Evolutionary conservation across 2,797 vertebrate species (phyloP).

Genomic region (Prunella strophiata): DNA sequence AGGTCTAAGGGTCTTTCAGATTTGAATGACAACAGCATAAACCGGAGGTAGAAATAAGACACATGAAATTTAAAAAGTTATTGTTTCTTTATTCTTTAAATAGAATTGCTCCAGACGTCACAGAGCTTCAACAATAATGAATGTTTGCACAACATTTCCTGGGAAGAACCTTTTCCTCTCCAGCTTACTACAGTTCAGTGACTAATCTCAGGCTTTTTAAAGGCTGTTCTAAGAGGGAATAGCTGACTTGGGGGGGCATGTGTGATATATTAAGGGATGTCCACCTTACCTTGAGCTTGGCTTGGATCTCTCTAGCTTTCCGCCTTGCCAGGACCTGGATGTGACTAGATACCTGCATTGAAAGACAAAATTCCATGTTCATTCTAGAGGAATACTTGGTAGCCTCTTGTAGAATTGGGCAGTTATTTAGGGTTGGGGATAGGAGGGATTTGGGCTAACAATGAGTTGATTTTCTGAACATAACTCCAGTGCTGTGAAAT

Average conservation of each 20-base stretch:
- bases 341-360: constrained; percentile 91
- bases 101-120: constrained; percentile 3
- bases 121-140: constrained; percentile 20
- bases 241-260: neutral
- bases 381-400: neutral
- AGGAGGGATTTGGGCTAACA: neutral
- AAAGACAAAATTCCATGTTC: constrained; percentile 34
- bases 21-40: neutral
- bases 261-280: neutral
- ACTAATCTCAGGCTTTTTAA: neutral
- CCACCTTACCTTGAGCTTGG: constrained; percentile 93
- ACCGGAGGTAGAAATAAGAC: neutral
- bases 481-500: neutral
- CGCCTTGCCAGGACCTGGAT: constrained; percentile 95
- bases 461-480: neutral
- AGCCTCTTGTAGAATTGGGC: neutral
- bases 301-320: constrained; percentile 97
- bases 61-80: neutral
- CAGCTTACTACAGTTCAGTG: neutral
- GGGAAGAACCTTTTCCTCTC: constrained; percentile 28
- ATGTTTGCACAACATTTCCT: constrained; percentile 15
- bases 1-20: neutral
- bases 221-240: neutral
- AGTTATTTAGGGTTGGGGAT: neutral
- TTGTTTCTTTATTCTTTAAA: constrained; percentile 46